Evolutionary conservation across 2,797 vertebrate species (phyloP), one percentile per base, ranked within the genome.

Genomic region (Astyanax mexicanus): DNA sequence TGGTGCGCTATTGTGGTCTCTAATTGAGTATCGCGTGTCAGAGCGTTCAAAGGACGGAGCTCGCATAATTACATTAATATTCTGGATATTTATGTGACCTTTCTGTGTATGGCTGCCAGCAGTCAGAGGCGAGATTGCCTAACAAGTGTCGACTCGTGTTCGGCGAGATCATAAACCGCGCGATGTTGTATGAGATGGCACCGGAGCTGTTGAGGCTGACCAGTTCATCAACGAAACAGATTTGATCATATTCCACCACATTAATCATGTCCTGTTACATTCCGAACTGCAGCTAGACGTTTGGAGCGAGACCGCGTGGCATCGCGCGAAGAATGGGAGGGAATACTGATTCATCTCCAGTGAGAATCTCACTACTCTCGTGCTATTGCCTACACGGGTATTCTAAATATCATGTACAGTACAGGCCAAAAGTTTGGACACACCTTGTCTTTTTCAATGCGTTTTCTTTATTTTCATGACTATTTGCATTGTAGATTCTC

Each of bases 11-110:
- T 82, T 81, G 73, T 81, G 52, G 52, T 62, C 82, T 64, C 77
- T 89, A 90, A 93, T 88, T 91, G 87, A 90, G 85, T 85, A 75
- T 86, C 79, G 87, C 80, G 60, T 86, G 89, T 91, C 89, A 86
- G 78, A 78, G 86, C 81, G 84, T 82, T 58, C 72, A 68, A 69
- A 73, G 17, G 29, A 80, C 74, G 52, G 72, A 55, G 78, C 86
- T 88, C 87, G 86, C 88, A 90, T 92, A 89, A 90, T 91, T 85
- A 85, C 82, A 86, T 92, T 91, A 90, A 90, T 87, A 81, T 86
- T 84, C 78, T 76, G 82, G 83, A 84, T 88, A 89, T 90, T 91
- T 91, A 86, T 84, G 84, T 84, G 84, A 88, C 89, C 86, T 88
- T 82, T 80, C 80, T 83, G 80, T 79, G 45, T 29, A 70, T 74